Evolutionary conservation across 35 echinoderm and acorn worm genomes (phyloP).

Genomic region (Patiria miniata): DNA sequence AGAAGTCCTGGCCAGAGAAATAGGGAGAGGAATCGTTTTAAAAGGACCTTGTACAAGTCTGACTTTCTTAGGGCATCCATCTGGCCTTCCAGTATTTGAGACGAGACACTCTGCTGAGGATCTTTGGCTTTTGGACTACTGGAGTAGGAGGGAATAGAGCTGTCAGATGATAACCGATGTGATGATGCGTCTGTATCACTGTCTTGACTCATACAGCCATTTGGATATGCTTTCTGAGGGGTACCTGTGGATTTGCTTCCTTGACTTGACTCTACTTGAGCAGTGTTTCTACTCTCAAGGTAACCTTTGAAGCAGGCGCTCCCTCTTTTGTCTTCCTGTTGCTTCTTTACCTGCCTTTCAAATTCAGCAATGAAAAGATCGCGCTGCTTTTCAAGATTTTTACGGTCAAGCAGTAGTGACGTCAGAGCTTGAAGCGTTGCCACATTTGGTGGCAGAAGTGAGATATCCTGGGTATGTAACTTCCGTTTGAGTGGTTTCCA

Average conservation of each 20-base stretch:
- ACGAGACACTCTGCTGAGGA: neutral
- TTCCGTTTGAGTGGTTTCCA: neutral
- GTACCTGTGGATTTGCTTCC: neutral
- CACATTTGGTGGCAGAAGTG: neutral
- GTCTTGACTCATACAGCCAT: no score
- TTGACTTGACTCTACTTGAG: neutral
- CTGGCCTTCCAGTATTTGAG: neutral
- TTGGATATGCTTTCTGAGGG: neutral
- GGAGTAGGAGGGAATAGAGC: no score
- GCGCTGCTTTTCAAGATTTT: neutral
- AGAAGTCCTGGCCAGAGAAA: slow-evolving; percentile 17
- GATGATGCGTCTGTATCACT: no score
- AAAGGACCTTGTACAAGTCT: neutral
- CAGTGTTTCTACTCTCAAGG: neutral
- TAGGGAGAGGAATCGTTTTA: neutral
- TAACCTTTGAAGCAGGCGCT: neutral
- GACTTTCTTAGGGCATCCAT: neutral
- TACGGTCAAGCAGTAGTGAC: slow-evolving; percentile 1
- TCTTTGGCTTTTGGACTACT: no score
- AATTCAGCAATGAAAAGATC: neutral
- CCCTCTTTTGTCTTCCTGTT: neutral
- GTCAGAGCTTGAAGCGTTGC: neutral
- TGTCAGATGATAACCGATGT: no score
- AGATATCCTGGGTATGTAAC: neutral
- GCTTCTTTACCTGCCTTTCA: neutral